Evolutionary conservation across 2,113 vertebrate genomes (phyloP).

Genomic region (Psophia crepitans): DNA sequence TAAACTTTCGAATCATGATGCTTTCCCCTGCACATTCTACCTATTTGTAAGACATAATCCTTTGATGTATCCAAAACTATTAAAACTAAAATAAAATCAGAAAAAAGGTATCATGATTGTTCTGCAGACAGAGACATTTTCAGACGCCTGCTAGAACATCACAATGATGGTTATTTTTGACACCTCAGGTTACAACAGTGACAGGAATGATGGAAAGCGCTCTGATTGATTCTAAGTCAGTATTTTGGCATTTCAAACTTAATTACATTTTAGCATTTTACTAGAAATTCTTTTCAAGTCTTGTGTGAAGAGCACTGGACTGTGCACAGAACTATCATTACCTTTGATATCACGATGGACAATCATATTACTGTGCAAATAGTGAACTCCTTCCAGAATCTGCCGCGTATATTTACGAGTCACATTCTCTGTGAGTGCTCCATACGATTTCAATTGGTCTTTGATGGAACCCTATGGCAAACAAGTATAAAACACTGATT

Average conservation of each 20-base stretch:
- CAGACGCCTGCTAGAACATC: not conserved
- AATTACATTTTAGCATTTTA: not conserved
- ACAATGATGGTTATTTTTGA: not conserved
- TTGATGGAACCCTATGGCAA: slow-evolving; percentile 91
- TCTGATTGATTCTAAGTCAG: not conserved
- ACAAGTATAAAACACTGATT: not conserved
- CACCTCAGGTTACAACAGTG: not conserved
- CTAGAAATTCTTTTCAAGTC: too few species aligned
- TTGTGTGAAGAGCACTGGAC: not conserved
- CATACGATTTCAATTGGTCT: slow-evolving; percentile 96
- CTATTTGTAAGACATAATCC: not conserved
- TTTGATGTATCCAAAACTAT: not conserved
- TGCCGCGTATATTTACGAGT: slow-evolving; percentile 95
- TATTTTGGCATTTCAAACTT: not conserved
- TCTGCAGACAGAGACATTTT: not conserved
- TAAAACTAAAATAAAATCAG: not conserved
- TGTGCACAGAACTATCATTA: slow-evolving; percentile 28
- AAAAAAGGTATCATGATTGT: not conserved
- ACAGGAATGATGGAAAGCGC: not conserved
- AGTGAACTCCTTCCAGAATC: slow-evolving; percentile 96
- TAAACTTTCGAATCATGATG: not conserved
- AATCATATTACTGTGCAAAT: slow-evolving; percentile 99
- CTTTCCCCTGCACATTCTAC: not conserved
- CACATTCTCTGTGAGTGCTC: slow-evolving; percentile 96
- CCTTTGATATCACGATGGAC: slow-evolving; percentile 99